A percentile compares a stretch with the other conserved stretches of the same genome.
Evolutionary conservation across 2,797 vertebrate genomes (phyloP).

Genomic region (Pampus argenteus): DNA sequence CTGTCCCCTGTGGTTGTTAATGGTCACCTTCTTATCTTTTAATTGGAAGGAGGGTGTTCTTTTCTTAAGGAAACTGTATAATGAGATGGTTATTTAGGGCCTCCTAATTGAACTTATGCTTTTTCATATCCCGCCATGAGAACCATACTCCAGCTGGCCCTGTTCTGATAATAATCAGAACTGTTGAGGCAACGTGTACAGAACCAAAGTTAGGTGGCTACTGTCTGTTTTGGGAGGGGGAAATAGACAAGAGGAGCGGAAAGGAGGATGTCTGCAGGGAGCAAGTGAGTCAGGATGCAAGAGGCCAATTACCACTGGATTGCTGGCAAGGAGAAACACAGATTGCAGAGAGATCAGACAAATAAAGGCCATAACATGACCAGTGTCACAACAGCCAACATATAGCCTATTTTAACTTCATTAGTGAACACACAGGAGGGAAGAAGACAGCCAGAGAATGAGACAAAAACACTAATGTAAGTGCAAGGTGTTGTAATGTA

Average conservation of each 20-base stretch:
- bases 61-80: conserved; percentile 72
- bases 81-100: conserved; percentile 70
- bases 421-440: conserved; percentile 20
- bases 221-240: not conserved
- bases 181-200: conserved; percentile 20
- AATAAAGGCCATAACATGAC: conserved; percentile 33
- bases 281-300: conserved; percentile 24
- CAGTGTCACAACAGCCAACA: conserved; percentile 24
- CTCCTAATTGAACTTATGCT: conserved; percentile 70
- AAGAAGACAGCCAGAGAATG: not conserved
- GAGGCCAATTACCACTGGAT: conserved; percentile 57
- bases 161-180: conserved; percentile 33
- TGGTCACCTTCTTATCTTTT: conserved; percentile 80
- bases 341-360: conserved; percentile 27
- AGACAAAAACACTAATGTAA: not conserved
- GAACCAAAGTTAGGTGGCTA: conserved; percentile 14
- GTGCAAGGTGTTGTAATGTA: conserved; percentile 28
- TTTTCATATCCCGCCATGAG: conserved; percentile 46
- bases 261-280: conserved; percentile 15
- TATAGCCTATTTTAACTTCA: conserved; percentile 32
- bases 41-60: conserved; percentile 76
- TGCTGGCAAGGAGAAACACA: conserved; percentile 26
- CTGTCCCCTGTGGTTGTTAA: conserved; percentile 66
- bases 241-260: not conserved
- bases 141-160: conserved; percentile 23